Percentiles rank a stretch among this genome's conserved stretches.
Conservation (phyloP, 2,888 invertebrate genomes). For the Mystacides longicornis region DNA sequence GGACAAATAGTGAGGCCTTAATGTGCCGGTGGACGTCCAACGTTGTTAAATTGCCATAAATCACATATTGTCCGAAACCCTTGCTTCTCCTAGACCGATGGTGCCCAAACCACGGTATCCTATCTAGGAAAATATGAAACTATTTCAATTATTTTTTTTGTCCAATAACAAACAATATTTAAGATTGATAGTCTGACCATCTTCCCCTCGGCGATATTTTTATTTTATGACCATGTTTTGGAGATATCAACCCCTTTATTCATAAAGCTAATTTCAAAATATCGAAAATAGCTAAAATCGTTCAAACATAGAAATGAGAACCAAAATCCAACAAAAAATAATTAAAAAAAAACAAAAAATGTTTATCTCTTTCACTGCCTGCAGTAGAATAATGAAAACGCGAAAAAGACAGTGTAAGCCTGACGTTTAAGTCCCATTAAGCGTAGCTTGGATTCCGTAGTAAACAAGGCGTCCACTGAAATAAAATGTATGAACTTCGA, state of each 20-base stretch:
- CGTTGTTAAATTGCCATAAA: constrained; percentile 19
- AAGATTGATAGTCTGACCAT: background rate
- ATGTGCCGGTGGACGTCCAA: constrained; percentile 20
- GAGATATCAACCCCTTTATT: background rate
- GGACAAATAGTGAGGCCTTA: constrained; percentile 21
- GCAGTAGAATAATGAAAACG: no score
- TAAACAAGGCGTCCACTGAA: no score
- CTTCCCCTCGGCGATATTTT: background rate
- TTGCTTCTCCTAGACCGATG: background rate
- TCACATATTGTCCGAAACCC: constrained; percentile 14
- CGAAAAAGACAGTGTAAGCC: no score
- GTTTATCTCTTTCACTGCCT: no score
- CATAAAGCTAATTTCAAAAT: no score
- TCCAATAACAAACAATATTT: background rate
- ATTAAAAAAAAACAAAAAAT: no score
- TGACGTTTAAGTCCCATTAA: no score
- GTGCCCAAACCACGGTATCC: background rate
- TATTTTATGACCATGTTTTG: background rate
- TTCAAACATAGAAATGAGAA: no score
- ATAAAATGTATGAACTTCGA: no score
- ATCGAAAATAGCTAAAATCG: no score
- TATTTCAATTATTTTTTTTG: background rate
- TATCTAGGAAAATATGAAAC: background rate
- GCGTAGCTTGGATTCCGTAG: no score
- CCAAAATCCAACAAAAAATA: no score